phyloP scores from a whole-genome alignment of 2,797 vertebrate genomes.

The Rhinichthys osculus region DNA sequence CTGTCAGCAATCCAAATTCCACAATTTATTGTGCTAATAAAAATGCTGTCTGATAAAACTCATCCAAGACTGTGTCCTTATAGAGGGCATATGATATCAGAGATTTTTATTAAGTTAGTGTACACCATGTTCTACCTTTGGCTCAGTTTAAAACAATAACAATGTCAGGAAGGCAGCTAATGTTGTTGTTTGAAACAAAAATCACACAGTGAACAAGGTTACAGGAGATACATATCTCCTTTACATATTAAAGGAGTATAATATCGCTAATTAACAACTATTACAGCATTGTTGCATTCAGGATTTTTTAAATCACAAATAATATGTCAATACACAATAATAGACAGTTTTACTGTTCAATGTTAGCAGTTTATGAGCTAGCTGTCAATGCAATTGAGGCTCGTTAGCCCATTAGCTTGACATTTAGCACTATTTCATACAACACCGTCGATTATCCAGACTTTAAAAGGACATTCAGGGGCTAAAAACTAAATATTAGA shows the following conservation, averaged over 20 bases:
- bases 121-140: neutral
- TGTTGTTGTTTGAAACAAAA: slow-evolving; percentile 1
- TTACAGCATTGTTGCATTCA: neutral
- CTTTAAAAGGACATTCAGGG: neutral
- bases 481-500: neutral
- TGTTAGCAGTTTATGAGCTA: slow-evolving; percentile 15
- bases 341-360: neutral
- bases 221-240: neutral
- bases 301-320: neutral
- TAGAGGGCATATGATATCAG: neutral
- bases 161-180: neutral
- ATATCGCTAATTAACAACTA: neutral
- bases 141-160: slow-evolving; percentile 15
- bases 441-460: neutral
- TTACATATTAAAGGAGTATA: too few relatives aligned
- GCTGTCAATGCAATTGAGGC: slow-evolving; percentile 4
- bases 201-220: neutral
- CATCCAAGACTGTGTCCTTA: too few relatives aligned
- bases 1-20: neutral
- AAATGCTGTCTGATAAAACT: slow-evolving; percentile 18
- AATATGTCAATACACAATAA: neutral
- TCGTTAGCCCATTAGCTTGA: neutral
- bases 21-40: slow-evolving; percentile 13
- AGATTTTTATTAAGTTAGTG: neutral
- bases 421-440: neutral